phyloP scores from a whole-genome alignment of 2,113 vertebrate genomes.

The Callaeas wilsoni region DNA sequence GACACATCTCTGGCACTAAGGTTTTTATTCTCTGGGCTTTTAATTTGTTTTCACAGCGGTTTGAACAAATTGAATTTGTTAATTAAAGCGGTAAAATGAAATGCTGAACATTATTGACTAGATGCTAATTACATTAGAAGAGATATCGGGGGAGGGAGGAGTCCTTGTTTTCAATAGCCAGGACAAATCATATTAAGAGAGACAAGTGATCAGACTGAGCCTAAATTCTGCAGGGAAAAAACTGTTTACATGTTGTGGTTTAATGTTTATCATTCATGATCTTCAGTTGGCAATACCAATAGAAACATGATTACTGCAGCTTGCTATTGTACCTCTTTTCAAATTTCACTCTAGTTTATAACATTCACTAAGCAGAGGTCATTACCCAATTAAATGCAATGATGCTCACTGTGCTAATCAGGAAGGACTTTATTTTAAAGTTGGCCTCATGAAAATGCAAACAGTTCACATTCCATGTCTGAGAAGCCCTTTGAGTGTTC shows the following conservation, averaged over 20 bases:
- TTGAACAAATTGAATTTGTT: slow-evolving; percentile 99
- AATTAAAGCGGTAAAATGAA: slow-evolving; percentile 99
- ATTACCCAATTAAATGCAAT: slow-evolving; percentile 64
- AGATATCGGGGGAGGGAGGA: slow-evolving; percentile 81
- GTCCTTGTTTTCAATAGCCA: slow-evolving; percentile 86
- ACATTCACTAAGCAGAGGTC: slow-evolving; percentile 62
- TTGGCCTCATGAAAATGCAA: slow-evolving; percentile 45
- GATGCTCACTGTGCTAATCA: slow-evolving; percentile 62
- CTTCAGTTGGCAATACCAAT: slow-evolving; percentile 66
- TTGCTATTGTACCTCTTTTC: slow-evolving; percentile 58
- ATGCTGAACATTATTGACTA: slow-evolving; percentile 99
- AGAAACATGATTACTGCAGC: slow-evolving; percentile 66
- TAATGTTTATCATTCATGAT: slow-evolving; percentile 71
- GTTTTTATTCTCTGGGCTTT: slow-evolving; percentile 91
- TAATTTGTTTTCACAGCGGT: slow-evolving; percentile 99
- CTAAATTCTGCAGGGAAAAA: slow-evolving; percentile 74
- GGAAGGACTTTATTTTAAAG: slow-evolving; percentile 57
- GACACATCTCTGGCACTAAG: slow-evolving; percentile 80
- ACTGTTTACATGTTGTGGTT: slow-evolving; percentile 67
- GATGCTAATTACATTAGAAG: slow-evolving; percentile 98
- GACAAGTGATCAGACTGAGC: slow-evolving; percentile 73
- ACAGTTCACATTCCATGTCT: slow-evolving; percentile 17
- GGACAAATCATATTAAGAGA: slow-evolving; percentile 91
- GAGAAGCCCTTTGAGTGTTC: slow-evolving; percentile 17
- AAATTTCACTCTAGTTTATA: slow-evolving; percentile 59